A percentile compares a stretch with the other conserved stretches of the same genome.
Conservation (phyloP, 1,140 invertebrate genomes). For the Carposina sasakii region DNA sequence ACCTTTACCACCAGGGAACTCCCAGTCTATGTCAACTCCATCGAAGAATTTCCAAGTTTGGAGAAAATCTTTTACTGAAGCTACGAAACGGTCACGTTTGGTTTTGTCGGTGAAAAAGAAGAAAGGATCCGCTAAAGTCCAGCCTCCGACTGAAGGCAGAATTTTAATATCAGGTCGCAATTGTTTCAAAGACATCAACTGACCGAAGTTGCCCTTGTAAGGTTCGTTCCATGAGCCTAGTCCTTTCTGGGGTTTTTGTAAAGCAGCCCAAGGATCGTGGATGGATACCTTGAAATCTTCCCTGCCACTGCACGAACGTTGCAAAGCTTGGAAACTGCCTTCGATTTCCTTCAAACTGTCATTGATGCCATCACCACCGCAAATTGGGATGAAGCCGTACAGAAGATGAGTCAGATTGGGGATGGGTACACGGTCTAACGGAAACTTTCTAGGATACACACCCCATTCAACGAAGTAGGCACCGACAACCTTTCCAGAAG, state of each 20-base stretch:
- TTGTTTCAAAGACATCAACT: constrained; percentile 63
- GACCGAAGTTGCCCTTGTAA: constrained; percentile 66
- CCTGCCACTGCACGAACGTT: constrained; percentile 59
- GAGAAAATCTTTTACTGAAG: constrained; percentile 62
- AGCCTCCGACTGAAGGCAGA: constrained; percentile 60
- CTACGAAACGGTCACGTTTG: constrained; percentile 56
- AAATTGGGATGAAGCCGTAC: constrained; percentile 65
- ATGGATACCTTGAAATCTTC: constrained; percentile 67
- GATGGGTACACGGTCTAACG: constrained; percentile 54
- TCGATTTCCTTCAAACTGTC: constrained; percentile 69
- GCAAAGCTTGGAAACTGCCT: constrained; percentile 62
- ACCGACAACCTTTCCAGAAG: constrained; percentile 62
- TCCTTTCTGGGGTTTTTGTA: constrained; percentile 66
- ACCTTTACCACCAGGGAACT: constrained; percentile 65
- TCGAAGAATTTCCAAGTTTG: constrained; percentile 67
- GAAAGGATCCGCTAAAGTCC: constrained; percentile 67
- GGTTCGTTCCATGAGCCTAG: constrained; percentile 63
- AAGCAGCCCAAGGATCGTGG: constrained; percentile 63
- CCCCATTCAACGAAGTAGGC: constrained; percentile 67
- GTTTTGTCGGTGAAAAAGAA: constrained; percentile 58
- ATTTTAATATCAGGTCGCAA: constrained; percentile 61
- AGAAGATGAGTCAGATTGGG: constrained; percentile 60
- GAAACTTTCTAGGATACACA: constrained; percentile 62
- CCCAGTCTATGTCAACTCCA: constrained; percentile 66
- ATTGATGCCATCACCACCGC: constrained; percentile 63